Base-by-base conservation (phyloP, 2,113 vertebrate genomes). In the Erpornis zantholeuca region DNA sequence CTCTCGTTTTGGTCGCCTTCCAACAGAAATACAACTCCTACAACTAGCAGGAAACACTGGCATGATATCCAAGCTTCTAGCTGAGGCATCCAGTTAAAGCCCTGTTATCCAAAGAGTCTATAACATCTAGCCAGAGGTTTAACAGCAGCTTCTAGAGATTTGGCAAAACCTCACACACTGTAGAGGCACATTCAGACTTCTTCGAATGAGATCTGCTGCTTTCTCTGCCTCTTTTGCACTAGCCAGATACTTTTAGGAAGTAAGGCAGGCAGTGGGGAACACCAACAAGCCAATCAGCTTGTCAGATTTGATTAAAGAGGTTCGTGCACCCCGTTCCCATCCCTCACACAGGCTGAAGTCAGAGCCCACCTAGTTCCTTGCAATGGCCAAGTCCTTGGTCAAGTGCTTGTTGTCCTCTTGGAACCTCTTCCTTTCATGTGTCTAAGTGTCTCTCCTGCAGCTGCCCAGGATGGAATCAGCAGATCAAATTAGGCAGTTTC, bases 1-100 rank as follows among this genome's bases (percentile, higher is more conserved):
- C 82, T 82, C 73, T 92, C 2, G 0, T 90, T 72, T 53, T 95
- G 95, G 92, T 81, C 1, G 0, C 20, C 60, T 93, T 95, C 96
- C 95, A 97, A 92, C 42, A 97, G 82, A 88, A 97, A 96, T 28
- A 97, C 75, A 90, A 70, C 88, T 96, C 68, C 76, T 94, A 83
- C 90, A 93, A 81, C 91, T 66, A 61, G 82, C 95, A 94, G 94
- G 90, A 94, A 97, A 88, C 47, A 6, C 60, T 88, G 72, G 64
- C 94, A 83, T 8, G 36, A 72, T 73, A 66, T 29, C 81, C 96
- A 93, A 90, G 88, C 89, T 93, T 81, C 83, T 82, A 92, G 80
- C 84, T n/a, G 56, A 95, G 78, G 77, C 88, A 56, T 91, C 47
- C 23, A 90, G 88, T 38, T 94, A 92, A 96, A 96, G 80, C 92